Conservation (phyloP, 2,113 vertebrate genomes). For the Paralichthys olivaceus region DNA sequence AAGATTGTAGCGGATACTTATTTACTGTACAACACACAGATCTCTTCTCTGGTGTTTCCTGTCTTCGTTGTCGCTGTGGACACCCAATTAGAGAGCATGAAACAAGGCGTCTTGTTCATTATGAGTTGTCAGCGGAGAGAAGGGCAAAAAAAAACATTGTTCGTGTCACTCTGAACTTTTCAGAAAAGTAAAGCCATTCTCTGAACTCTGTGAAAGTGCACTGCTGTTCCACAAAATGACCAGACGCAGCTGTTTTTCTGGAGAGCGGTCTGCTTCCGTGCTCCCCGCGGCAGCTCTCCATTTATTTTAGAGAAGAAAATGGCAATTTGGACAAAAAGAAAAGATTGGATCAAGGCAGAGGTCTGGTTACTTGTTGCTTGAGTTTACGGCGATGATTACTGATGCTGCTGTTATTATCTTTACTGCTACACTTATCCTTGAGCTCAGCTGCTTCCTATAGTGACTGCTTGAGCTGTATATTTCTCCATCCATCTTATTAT, state of each 20-base stretch:
- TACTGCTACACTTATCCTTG: not conserved
- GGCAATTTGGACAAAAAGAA: constrained; percentile 17
- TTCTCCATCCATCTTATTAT: not conserved
- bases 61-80: not conserved
- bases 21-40: not conserved
- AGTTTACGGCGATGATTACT: not conserved
- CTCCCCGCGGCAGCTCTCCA: constrained; percentile 21
- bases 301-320: constrained; percentile 25
- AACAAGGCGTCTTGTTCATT: constrained; percentile 5
- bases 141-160: constrained; percentile 2
- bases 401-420: not conserved
- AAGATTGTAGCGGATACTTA: not conserved
- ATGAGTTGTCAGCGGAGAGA: not conserved
- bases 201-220: constrained; percentile 42
- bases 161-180: constrained; percentile 34
- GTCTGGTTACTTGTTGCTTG: not conserved
- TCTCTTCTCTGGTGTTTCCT: not conserved
- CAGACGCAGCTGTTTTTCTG: constrained; percentile 14
- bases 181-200: constrained; percentile 33
- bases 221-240: constrained; percentile 1
- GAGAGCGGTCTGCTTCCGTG: constrained; percentile 32
- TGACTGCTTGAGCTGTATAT: not conserved
- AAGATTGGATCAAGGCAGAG: not conserved
- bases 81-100: not conserved
- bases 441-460: not conserved